Conservation (phyloP, 2,113 vertebrate species). For the Forbesichthys papilliferus region DNA sequence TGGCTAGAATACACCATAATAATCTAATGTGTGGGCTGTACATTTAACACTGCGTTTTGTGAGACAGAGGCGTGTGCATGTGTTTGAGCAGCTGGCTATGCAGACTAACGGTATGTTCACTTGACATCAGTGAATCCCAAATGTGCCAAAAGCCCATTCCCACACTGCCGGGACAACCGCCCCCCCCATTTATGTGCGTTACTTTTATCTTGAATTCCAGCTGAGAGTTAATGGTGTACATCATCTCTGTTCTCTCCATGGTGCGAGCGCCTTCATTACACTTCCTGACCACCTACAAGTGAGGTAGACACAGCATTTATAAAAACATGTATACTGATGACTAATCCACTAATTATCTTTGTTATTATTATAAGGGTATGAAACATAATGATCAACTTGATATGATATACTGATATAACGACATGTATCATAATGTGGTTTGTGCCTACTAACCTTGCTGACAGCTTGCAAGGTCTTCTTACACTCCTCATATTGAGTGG, state of each 20-base stretch:
- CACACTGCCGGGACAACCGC: slow-evolving; percentile 16
- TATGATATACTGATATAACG: too few relatives aligned
- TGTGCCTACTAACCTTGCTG: slow-evolving; percentile 85
- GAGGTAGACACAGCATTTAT: slow-evolving; percentile 19
- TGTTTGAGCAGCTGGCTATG: slow-evolving; percentile 52
- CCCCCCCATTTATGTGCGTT: slow-evolving; percentile 12
- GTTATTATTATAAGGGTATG: neutral
- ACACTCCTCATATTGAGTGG: slow-evolving; percentile 82
- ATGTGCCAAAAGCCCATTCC: slow-evolving; percentile 50
- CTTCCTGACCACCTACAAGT: slow-evolving; percentile 85
- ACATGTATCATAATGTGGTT: neutral
- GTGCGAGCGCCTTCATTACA: slow-evolving; percentile 96
- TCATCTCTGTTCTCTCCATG: slow-evolving; percentile 98
- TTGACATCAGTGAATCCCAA: slow-evolving; percentile 43
- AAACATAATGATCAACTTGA: neutral
- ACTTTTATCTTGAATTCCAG: slow-evolving; percentile 99
- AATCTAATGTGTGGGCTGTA: too few relatives aligned
- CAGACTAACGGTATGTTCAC: slow-evolving; percentile 26
- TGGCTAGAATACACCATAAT: too few relatives aligned
- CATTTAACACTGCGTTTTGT: too few relatives aligned
- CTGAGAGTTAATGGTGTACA: slow-evolving; percentile 97
- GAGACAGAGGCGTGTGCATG: neutral
- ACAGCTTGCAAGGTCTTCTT: slow-evolving; percentile 89
- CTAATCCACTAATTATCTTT: neutral
- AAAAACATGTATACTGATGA: slow-evolving; percentile 8